Base-by-base conservation (phyloP, 2,113 vertebrate species). In the Danionella cerebrum region DNA sequence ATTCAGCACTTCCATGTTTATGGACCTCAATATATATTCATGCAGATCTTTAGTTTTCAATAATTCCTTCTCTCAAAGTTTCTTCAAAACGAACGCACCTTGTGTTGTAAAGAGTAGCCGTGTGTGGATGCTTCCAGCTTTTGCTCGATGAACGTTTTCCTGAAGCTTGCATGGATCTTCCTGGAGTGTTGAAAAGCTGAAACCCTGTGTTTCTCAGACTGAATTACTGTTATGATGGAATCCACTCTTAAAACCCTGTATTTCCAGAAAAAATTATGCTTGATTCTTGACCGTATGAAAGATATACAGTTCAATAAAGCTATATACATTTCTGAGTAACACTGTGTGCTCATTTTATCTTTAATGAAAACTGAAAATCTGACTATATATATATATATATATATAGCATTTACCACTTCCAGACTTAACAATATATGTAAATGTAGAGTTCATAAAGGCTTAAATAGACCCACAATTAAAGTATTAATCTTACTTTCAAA, bases 121-220 rank as follows among this genome's bases (percentile, higher is more conserved):
- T n/a, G n/a, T 64, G 72, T 55, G 42, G 51, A 67, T 76, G 67
- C 64, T 47, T 29, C 73, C 44, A 58, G 51, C 64, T 73, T 73
- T 68, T 67, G 50, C 36, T 69, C 67, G 59, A 71, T 64, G 67
- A 77, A 77, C 67, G 73, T 44, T 68, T 44, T 71, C 73, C 31
- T 45, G 18, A 72, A 70, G 63, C 59, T 77, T 74, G 76, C 76
- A 77, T 77, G 76, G 72, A 64, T 67, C 73, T 76, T 63, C 71
- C 36, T 42, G 52, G 48, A 65, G 53, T 63, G 51, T 57, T 65
- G 66, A 59, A 65, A 69, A 54, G 68, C 65, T 52, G 64, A 71
- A 47, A 53, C 6, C 66, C 27, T 69, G 59, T 69, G 62, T 70
- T 69, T 45, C 36, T 67, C 57, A 65, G 42, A 35, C 68, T 21